A percentile compares a stretch with the other conserved stretches of the same genome.
phyloP scores from a whole-genome alignment of 2,888 invertebrate species.

The Chrysina gloriosa region DNA sequence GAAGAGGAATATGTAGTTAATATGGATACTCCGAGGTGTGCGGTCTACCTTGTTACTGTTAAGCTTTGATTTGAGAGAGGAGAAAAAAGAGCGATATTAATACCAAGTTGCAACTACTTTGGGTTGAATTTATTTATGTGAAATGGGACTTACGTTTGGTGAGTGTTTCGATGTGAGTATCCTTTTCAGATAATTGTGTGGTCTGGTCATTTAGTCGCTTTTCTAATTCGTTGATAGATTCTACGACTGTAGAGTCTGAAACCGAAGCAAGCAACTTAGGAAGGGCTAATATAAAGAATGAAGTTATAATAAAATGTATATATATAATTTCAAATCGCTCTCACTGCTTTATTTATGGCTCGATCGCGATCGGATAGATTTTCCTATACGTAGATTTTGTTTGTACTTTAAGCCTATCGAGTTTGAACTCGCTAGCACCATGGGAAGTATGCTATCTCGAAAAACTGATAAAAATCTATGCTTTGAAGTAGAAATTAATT shows the following conservation, averaged over 20 bases:
- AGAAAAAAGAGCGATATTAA: constrained; percentile 37
- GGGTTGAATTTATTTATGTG: not conserved
- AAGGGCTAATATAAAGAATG: not conserved
- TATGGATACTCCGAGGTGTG: not conserved
- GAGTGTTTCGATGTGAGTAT: constrained; percentile 54
- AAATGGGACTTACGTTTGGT: constrained; percentile 55
- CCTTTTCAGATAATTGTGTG: constrained; percentile 53
- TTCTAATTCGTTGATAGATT: constrained; percentile 55
- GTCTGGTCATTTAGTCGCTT: constrained; percentile 51
- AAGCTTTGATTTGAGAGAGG: constrained; percentile 45
- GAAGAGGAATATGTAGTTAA: constrained; percentile 54
- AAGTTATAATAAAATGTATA: no score
- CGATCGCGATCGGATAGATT: no score
- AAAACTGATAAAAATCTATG: no score
- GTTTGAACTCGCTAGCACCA: no score
- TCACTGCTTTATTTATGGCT: no score
- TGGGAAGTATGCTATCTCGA: no score
- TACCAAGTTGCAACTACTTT: not conserved
- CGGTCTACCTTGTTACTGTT: constrained; percentile 43
- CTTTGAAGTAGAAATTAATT: no score
- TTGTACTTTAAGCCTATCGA: no score
- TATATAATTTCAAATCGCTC: no score
- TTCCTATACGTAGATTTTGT: no score
- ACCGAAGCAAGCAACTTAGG: constrained; percentile 27
- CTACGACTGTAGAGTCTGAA: constrained; percentile 54